Conservation (phyloP, 2,113 vertebrate genomes). For the Gambusia affinis region DNA sequence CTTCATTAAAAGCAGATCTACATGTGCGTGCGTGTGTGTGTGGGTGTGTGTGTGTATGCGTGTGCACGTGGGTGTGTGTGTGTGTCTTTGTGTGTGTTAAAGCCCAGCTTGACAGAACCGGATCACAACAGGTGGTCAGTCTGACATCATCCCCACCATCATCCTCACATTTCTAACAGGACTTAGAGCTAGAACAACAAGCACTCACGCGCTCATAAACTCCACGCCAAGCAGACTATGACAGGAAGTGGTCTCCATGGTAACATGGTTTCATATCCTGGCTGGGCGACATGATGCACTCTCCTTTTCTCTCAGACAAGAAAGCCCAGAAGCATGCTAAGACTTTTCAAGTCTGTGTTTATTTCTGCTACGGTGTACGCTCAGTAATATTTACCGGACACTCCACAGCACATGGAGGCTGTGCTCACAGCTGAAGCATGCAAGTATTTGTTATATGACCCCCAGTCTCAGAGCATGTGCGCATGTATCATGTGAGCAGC, state of each 20-base stretch:
- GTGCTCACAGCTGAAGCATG: neutral
- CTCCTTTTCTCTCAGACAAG: constrained; percentile 1
- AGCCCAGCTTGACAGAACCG: constrained; percentile 17
- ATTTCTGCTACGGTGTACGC: neutral
- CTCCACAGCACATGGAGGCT: constrained; percentile 7
- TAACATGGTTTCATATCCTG: constrained; percentile 65
- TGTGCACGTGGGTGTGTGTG: too few species aligned
- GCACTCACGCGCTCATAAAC: constrained; percentile 13
- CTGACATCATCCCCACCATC: constrained; percentile 53
- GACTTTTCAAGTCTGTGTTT: neutral
- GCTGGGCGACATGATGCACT: constrained; percentile 10
- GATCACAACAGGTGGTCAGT: constrained; percentile 13
- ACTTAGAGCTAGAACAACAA: constrained; percentile 14
- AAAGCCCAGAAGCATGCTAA: neutral
- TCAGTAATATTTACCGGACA: constrained; percentile 39
- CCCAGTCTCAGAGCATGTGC: neutral
- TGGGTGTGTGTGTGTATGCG: neutral
- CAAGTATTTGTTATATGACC: constrained; percentile 22
- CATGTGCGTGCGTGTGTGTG: too few species aligned
- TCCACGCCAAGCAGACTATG: constrained; percentile 24
- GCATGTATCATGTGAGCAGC: neutral
- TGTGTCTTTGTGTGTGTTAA: constrained; percentile 5
- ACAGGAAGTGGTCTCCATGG: constrained; percentile 72
- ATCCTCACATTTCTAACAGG: constrained; percentile 31
- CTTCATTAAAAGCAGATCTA: constrained; percentile 10